Conservation (phyloP, 2,113 vertebrate species). For the Epinephelus cyanopodus region DNA sequence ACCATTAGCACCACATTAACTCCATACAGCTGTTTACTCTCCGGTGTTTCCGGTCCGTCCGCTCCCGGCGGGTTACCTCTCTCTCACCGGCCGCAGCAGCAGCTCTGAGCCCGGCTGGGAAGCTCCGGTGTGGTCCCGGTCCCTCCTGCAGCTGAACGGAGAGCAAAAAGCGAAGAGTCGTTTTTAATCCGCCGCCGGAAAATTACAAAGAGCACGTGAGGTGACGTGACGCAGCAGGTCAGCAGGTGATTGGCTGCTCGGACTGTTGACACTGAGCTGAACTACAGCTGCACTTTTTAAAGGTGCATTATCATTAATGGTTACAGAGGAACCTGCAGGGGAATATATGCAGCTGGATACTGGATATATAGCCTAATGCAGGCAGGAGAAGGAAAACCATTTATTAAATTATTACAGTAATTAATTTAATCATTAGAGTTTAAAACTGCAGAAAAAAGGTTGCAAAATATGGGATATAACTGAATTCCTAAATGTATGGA, state of each 20-base stretch:
- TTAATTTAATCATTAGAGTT: not conserved
- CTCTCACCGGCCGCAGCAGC: not conserved
- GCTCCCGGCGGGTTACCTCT: not conserved
- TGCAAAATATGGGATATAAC: no score
- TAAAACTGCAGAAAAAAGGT: no score
- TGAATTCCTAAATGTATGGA: no score
- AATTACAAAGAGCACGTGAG: not conserved
- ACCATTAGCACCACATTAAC: not conserved
- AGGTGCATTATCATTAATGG: not conserved
- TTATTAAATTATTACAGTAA: no score
- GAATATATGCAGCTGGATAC: not conserved
- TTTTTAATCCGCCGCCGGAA: conserved; percentile 1
- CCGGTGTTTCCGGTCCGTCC: not conserved
- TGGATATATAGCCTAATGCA: not conserved
- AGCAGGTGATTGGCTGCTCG: conserved; percentile 66
- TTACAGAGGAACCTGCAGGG: not conserved
- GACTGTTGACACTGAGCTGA: conserved; percentile 1
- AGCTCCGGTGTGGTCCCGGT: conserved; percentile 4
- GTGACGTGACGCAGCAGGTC: conserved; percentile 47
- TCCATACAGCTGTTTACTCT: not conserved
- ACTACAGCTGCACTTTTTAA: no score
- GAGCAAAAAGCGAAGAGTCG: not conserved
- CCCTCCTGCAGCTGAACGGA: not conserved
- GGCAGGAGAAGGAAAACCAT: not conserved
- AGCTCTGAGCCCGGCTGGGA: not conserved